Conservation (phyloP, 2,888 invertebrate species). For the Dioctria linearis region DNA sequence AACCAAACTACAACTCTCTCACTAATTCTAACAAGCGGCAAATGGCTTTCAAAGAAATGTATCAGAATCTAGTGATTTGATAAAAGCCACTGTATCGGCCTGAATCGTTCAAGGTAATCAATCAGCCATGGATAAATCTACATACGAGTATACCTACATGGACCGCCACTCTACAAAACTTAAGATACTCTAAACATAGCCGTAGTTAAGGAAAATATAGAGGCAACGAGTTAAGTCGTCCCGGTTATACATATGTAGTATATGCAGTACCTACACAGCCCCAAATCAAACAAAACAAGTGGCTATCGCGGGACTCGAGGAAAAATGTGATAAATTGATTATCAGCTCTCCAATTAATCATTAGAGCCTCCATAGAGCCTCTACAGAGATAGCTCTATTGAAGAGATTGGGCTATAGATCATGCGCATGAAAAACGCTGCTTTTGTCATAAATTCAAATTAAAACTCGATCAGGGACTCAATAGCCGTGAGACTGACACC, state of each 20-base stretch:
- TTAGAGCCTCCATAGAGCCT: conserved; percentile 37
- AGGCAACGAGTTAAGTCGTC: conserved; percentile 9
- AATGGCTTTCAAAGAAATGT: conserved; percentile 27
- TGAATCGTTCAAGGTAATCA: conserved; percentile 34
- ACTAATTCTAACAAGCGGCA: conserved; percentile 44
- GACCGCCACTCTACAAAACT: neutral
- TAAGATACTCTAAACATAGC: conserved; percentile 6
- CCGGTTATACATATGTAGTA: too few relatives aligned
- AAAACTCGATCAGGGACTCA: conserved; percentile 48
- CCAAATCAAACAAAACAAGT: neutral
- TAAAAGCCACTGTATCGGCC: conserved; percentile 34
- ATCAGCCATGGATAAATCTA: conserved; percentile 16
- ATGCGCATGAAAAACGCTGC: conserved; percentile 37
- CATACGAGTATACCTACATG: neutral
- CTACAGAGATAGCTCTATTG: neutral
- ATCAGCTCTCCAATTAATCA: conserved; percentile 48
- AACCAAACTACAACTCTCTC: conserved; percentile 7
- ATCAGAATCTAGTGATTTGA: conserved; percentile 12
- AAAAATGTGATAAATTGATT: conserved; percentile 42
- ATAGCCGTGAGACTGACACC: conserved; percentile 46
- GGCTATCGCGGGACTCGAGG: neutral
- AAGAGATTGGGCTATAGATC: conserved; percentile 17
- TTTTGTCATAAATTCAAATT: conserved; percentile 52
- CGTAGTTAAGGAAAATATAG: neutral
- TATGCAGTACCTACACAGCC: neutral